Percentiles rank a stretch among this genome's conserved stretches.
phyloP scores from a whole-genome alignment of 2,113 vertebrate species.

The Hucho hucho region DNA sequence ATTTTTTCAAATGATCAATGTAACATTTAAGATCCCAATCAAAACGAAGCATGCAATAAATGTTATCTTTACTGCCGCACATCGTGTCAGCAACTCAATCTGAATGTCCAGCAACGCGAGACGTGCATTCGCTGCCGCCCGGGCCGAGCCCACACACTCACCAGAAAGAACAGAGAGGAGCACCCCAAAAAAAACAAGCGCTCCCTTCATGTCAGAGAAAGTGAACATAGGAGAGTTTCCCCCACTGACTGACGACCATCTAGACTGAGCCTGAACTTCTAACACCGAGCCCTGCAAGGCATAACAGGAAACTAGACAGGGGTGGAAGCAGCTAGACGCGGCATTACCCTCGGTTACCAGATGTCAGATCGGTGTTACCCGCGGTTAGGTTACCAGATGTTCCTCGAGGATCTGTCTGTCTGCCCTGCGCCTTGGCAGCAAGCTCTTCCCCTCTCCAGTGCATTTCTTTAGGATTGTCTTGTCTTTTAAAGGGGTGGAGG shows the following conservation, averaged over 20 bases:
- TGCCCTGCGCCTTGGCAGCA: constrained; percentile 60
- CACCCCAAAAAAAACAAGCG: constrained; percentile 68
- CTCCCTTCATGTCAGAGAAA: constrained; percentile 78
- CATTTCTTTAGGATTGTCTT: constrained; percentile 58
- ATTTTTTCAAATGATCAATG: too few relatives aligned
- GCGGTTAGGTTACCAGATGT: constrained; percentile 71
- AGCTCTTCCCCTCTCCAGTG: constrained; percentile 54
- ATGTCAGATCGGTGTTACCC: constrained; percentile 72
- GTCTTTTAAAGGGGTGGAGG: constrained; percentile 74
- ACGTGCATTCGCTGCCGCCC: constrained; percentile 46
- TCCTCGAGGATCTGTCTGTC: constrained; percentile 62
- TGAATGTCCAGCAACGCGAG: constrained; percentile 20
- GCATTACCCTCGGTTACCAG: constrained; percentile 70
- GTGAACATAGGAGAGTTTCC: constrained; percentile 58
- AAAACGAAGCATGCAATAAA: too few relatives aligned
- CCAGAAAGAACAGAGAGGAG: constrained; percentile 70
- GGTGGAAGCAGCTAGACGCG: constrained; percentile 59
- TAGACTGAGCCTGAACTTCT: constrained; percentile 54
- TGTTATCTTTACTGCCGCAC: not conserved
- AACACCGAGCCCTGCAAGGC: constrained; percentile 57
- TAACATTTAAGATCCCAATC: too few relatives aligned
- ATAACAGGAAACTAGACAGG: constrained; percentile 74
- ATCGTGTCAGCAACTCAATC: constrained; percentile 17
- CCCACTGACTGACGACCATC: constrained; percentile 54
- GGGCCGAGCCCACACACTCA: constrained; percentile 66